Percentiles rank a stretch among this genome's conserved stretches.
Conservation (phyloP, 2,113 vertebrate genomes). For the Rattus rattus region DNA sequence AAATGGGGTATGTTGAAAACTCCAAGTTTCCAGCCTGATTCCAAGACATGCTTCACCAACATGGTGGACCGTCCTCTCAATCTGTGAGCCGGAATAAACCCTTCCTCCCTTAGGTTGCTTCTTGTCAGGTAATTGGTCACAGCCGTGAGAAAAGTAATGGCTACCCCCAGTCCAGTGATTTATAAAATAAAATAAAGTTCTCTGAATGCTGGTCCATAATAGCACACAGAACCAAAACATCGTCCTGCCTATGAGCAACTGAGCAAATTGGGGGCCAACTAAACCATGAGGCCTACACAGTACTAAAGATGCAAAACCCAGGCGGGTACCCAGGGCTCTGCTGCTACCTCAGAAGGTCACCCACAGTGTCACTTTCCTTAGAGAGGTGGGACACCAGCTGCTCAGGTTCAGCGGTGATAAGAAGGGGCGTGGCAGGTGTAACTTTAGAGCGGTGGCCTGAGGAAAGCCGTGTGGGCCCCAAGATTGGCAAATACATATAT, state of each 20-base stretch:
- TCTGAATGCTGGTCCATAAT: not conserved
- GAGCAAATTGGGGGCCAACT: not conserved
- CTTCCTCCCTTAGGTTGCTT: not conserved
- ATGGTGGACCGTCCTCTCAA: not conserved
- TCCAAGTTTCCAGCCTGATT: not conserved
- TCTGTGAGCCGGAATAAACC: not conserved
- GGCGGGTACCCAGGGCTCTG: not conserved
- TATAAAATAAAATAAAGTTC: slow-evolving; percentile 19
- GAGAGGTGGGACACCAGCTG: not conserved
- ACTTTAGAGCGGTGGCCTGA: not conserved
- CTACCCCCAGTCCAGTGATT: not conserved
- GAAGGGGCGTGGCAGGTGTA: not conserved
- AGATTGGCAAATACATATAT: not conserved
- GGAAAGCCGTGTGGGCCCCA: not conserved
- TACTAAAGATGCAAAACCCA: not conserved
- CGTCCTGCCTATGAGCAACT: not conserved
- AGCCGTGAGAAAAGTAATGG: not conserved
- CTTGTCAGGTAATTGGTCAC: not conserved
- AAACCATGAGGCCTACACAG: not conserved
- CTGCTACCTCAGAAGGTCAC: not conserved
- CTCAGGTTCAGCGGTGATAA: not conserved
- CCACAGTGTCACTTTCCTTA: not conserved
- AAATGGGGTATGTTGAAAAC: not conserved
- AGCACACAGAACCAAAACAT: not conserved
- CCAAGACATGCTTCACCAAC: not conserved